A percentile compares a stretch with the other conserved stretches of the same genome.
Evolutionary conservation across 2,113 vertebrate species (phyloP).

Genomic region (Capra hircus): DNA sequence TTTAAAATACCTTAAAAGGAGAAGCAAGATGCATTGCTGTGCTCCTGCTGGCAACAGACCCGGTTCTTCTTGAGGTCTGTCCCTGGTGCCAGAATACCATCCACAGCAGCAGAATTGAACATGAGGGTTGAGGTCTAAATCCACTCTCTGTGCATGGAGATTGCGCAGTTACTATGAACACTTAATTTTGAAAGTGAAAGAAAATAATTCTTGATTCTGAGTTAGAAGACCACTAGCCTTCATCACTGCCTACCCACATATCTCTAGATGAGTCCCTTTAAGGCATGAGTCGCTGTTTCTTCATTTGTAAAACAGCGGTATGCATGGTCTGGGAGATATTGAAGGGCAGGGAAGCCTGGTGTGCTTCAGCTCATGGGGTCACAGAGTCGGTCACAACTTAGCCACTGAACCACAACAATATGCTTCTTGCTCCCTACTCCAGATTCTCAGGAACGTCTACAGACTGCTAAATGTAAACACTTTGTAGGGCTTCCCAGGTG

Average conservation of each 20-base stretch:
- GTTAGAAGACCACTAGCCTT: neutral
- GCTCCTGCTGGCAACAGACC: neutral
- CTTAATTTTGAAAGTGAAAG: neutral
- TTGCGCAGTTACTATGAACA: neutral
- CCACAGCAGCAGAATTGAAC: neutral
- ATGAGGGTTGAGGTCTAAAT: neutral
- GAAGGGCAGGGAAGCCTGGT: neutral
- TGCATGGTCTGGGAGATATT: neutral
- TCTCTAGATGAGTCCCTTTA: neutral
- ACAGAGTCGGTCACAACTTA: neutral
- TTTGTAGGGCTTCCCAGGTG: neutral
- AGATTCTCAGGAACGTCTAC: neutral
- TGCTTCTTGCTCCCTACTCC: neutral
- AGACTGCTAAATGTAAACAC: neutral
- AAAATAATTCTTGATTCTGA: neutral
- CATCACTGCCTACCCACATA: neutral
- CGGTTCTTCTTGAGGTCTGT: neutral
- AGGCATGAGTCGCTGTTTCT: rapidly evolving
- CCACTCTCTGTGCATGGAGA: neutral
- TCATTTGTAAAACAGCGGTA: neutral
- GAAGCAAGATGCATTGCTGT: neutral
- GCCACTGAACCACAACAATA: neutral
- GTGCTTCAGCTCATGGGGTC: neutral
- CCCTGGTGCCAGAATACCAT: neutral
- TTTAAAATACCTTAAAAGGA: slow-evolving; percentile 59